Base-by-base conservation (phyloP, 2,797 vertebrate species). In the Tragopan temminckii region DNA sequence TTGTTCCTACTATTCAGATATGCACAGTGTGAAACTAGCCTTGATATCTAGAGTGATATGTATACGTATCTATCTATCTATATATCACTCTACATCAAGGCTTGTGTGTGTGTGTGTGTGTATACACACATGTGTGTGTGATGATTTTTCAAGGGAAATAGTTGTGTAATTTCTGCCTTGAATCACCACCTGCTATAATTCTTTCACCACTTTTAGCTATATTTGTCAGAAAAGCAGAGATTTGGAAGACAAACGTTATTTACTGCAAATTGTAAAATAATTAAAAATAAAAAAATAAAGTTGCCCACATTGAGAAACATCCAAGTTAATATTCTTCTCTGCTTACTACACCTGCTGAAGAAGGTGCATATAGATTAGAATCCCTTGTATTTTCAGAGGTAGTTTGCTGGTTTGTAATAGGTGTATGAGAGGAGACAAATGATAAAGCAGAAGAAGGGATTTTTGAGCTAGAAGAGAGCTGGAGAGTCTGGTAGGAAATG, bases 1-100 rank as follows among this genome's bases (percentile, higher is more conserved):
- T 95, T 95, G 35, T 72, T 95, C 90, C 93, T 80, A 33, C 59
- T 88, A n/a, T 81, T 93, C 43, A 84, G 59, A 15, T 86, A 59
- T 55, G 63, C 67, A 12, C 46, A 88, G 13, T 46, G 16, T 84
- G 53, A 58, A 90, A 46, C 45, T 78, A 76, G 38, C 67, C 78
- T 81, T 88, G 77, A 66, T 88, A 59, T n/a, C n/a, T 27, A 10
- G 71, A 72, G 38, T 25, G 75, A 92, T 93, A 70, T 76, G n/a
- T n/a, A n/a, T n/a, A n/a, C n/a, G n/a, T n/a, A n/a, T n/a, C n/a
- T n/a, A n/a, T n/a, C n/a, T n/a, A n/a, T n/a, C n/a, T n/a, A 11
- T 69, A 7, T 43, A 43, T 43, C 42, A 43, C 4, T 42, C 17
- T 43, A 19, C 17, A 43, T 43, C 42, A 43, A 4, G 17, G 42